A percentile compares a stretch with the other conserved stretches of the same genome.
phyloP scores from a whole-genome alignment of 2,888 invertebrate genomes.

The Melipona beecheii region DNA sequence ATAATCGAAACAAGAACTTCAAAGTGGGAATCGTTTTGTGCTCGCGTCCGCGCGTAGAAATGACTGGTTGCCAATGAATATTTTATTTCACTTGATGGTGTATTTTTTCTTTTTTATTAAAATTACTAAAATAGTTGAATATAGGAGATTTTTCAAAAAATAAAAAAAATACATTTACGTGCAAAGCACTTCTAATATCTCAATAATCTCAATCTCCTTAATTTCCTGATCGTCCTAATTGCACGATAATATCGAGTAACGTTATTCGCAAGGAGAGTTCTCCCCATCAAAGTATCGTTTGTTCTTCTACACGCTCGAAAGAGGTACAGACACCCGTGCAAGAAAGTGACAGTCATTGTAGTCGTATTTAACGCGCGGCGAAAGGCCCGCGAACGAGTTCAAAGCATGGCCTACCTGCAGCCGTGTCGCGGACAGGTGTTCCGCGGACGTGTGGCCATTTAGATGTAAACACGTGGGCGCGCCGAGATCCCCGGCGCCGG shows the following conservation, averaged over 20 bases:
- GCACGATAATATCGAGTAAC: neutral
- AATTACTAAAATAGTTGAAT: too few species aligned
- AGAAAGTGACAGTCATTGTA: conserved; percentile 28
- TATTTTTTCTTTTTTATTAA: too few species aligned
- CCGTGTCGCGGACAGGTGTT: conserved; percentile 56
- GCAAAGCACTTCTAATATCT: too few species aligned
- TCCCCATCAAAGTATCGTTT: neutral
- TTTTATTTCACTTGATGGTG: too few species aligned
- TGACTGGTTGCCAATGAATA: too few species aligned
- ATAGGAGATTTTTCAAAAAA: too few species aligned
- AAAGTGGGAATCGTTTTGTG: too few species aligned
- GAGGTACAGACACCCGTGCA: neutral
- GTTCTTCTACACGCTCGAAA: neutral
- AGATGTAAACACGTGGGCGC: conserved; percentile 53
- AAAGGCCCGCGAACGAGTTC: conserved; percentile 40
- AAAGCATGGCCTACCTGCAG: conserved; percentile 22
- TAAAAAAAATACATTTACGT: too few species aligned
- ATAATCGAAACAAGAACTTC: too few species aligned
- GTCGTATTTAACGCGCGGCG: neutral
- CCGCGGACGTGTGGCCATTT: conserved; percentile 43
- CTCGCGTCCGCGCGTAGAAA: too few species aligned
- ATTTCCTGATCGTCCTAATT: too few species aligned
- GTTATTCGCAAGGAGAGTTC: neutral
- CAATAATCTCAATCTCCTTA: too few species aligned
- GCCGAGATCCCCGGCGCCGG: conserved; percentile 35